Conservation (phyloP, 2,888 invertebrate genomes). For the Ommatoiulus sabulosus region DNA sequence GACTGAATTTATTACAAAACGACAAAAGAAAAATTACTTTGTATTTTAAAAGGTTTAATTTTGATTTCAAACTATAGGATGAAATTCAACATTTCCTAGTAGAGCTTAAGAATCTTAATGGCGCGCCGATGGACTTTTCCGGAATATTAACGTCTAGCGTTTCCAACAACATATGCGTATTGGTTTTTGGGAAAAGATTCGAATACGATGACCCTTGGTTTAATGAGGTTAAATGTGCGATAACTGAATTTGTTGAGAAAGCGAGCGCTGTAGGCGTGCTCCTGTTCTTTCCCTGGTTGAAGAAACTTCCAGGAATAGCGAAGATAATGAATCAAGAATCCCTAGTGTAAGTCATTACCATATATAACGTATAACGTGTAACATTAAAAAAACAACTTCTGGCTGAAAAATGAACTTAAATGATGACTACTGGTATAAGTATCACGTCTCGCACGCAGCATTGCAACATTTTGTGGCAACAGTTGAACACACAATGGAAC, state of each 20-base stretch:
- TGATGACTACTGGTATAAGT: too few species aligned
- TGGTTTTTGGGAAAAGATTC: constrained; percentile 45
- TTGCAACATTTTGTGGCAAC: too few species aligned
- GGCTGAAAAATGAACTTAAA: not conserved
- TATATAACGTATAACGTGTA: not conserved
- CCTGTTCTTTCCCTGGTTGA: constrained; percentile 30
- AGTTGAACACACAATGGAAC: too few species aligned
- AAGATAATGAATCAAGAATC: not conserved
- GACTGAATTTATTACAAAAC: not conserved
- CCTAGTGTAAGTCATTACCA: not conserved
- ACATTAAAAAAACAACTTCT: not conserved
- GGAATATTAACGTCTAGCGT: constrained; percentile 11
- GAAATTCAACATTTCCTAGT: constrained; percentile 51
- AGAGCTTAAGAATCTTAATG: constrained; percentile 28
- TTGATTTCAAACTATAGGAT: not conserved
- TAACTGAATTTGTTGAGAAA: not conserved
- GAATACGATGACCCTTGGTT: constrained; percentile 50
- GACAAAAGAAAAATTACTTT: too few species aligned
- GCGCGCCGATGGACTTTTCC: not conserved
- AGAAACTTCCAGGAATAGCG: constrained; percentile 3
- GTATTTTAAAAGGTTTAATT: too few species aligned
- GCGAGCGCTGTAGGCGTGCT: not conserved
- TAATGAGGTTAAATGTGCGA: not conserved
- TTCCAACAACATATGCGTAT: constrained; percentile 47
- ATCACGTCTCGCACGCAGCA: too few species aligned